phyloP scores from a whole-genome alignment of 1,140 invertebrate species.

The Drosophila tani region DNA sequence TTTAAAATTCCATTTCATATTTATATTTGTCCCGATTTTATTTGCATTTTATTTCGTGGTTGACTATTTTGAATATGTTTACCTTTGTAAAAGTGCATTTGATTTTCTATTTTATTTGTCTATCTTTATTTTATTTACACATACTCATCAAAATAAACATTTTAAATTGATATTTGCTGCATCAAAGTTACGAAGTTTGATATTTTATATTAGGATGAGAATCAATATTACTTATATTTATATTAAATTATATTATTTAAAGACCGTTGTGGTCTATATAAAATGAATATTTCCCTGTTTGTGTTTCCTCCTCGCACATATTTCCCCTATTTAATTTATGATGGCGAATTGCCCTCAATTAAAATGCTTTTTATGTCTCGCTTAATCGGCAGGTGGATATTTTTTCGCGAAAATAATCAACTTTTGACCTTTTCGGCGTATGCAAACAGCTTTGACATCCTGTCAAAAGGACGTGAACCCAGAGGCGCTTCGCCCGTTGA shows the following conservation, averaged over 20 bases:
- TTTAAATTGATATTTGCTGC: too few species aligned
- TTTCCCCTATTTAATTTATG: background rate
- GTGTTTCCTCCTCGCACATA: background rate
- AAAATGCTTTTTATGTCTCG: conserved; percentile 1
- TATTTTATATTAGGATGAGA: background rate
- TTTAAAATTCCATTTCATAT: background rate
- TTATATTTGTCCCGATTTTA: background rate
- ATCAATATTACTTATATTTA: background rate
- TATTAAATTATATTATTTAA: background rate
- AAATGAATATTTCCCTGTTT: background rate
- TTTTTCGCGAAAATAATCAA: conserved; percentile 14
- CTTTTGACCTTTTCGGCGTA: conserved; percentile 14
- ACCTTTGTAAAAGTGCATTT: background rate
- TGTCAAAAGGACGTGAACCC: conserved; percentile 4
- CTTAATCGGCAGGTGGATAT: background rate
- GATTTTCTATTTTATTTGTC: background rate
- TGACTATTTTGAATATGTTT: background rate
- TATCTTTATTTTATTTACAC: background rate
- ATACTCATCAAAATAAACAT: background rate
- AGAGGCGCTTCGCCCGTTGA: conserved; percentile 31
- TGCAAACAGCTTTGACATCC: conserved; percentile 36
- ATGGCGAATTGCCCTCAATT: conserved; percentile 4
- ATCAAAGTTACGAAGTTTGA: background rate
- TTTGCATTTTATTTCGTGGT: background rate
- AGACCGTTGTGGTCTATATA: background rate